These are phyloP conservation scores for Creontiades dilutus DNA, from an alignment of 2,888 invertebrate species.

Conservation along the genomic window DNA sequence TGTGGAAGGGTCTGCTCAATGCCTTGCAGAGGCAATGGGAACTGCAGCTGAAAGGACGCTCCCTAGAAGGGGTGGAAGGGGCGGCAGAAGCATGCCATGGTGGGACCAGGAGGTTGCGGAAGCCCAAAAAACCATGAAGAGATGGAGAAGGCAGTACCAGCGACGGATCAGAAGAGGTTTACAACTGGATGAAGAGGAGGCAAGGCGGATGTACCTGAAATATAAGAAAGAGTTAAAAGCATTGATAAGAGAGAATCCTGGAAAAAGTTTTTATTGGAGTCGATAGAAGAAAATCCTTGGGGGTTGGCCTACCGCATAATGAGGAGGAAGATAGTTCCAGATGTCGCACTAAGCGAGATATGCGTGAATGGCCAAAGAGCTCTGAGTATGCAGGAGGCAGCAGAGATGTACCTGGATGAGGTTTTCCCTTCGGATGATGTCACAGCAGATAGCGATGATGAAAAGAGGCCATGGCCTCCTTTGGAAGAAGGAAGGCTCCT, in stretches of 20 bases:
- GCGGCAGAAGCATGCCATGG: background rate
- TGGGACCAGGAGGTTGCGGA: background rate
- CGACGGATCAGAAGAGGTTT: background rate
- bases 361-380: background rate
- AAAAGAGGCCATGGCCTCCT: background rate
- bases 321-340: background rate
- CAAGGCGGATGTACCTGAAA: background rate
- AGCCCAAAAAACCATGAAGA: too few relatives aligned
- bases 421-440: background rate
- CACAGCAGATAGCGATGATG: background rate
- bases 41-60: slow-evolving; percentile 17
- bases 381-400: background rate
- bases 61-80: background rate
- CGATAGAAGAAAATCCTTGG: background rate
- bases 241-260: background rate
- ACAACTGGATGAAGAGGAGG: background rate
- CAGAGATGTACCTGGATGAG: background rate
- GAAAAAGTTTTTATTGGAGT: background rate
- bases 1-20: background rate
- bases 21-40: background rate
- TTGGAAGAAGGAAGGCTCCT: background rate
- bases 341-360: background rate
- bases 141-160: background rate
- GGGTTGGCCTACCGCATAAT: background rate
- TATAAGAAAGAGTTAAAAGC: background rate